Percentiles rank a stretch among this genome's conserved stretches.
Evolutionary conservation across 2,888 invertebrate genomes (phyloP).

Genomic region (Lobophora halterata): DNA sequence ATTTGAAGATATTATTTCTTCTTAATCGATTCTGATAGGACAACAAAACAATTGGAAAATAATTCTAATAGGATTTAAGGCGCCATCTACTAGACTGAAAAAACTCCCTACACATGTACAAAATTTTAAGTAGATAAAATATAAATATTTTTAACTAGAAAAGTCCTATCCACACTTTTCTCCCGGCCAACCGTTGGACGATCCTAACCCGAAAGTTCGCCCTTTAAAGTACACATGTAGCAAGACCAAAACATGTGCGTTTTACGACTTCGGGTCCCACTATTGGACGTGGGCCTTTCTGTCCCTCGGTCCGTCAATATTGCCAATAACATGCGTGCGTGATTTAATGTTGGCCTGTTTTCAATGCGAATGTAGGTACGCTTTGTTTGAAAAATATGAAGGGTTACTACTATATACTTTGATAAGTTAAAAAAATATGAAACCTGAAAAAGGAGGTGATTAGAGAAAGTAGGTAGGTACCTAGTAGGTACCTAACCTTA

Average conservation of each 20-base stretch:
- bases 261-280: conserved; percentile 66
- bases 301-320: conserved; percentile 37
- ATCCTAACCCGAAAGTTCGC: conserved; percentile 71
- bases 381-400: too few relatives aligned
- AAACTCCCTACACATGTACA: too few relatives aligned
- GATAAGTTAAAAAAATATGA: too few relatives aligned
- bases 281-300: conserved; percentile 62
- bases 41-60: conserved; percentile 1
- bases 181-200: conserved; percentile 52
- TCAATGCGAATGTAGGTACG: conserved; percentile 4
- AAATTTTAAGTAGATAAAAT: background rate
- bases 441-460: too few relatives aligned
- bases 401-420: too few relatives aligned
- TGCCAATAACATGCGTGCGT: conserved; percentile 28
- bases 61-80: conserved; percentile 22
- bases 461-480: too few relatives aligned
- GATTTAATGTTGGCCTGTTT: conserved; percentile 23
- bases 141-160: background rate
- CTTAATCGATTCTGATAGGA: too few relatives aligned
- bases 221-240: conserved; percentile 72
- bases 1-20: too few relatives aligned
- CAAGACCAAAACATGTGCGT: conserved; percentile 69
- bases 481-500: too few relatives aligned
- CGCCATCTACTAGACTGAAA: conserved; percentile 32
- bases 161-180: conserved; percentile 42